Evolutionary conservation across 1,140 invertebrate species (phyloP), one percentile per base, ranked within the genome.

Genomic region (Macrobrachium rosenbergii): DNA sequence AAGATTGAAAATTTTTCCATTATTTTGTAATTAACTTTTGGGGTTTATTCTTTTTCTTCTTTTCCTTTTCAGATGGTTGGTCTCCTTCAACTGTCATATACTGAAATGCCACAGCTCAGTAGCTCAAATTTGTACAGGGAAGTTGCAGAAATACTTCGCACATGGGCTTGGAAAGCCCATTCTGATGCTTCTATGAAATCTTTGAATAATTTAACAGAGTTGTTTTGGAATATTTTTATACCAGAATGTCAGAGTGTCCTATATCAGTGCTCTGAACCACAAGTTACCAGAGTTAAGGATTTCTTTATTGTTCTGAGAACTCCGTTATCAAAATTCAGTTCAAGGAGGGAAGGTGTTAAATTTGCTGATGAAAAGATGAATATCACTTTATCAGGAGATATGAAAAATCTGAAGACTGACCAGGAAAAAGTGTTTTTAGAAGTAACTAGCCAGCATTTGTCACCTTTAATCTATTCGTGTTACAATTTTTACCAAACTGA

Each of bases 41-140:
- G 60, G 17, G 64, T 90, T 37, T 28, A 60, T 14, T 60, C 12
- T 2, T 76, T n/a, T 11, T 60, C 21, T 17, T 21, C 11, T 14
- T 64, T 77, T 83, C 28, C 77, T 76, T 82, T 87, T 69, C 80
- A 90, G 90, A 63, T 84, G 81, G 89, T 90, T 75, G 89, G 76
- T 28, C 52, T 90, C 8, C 8, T 88, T 60, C 64, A 43, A 45
- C 28, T 62, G 8, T 76, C 86, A 58, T 82, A 83, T 37, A 82
- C 43, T 23, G 52, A 75, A 69, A 82, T 76, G 11, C 80, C 79
- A 37, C 72, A 75, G 17, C 59, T 88, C 10, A 28, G 45, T 58
- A 43, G 80, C 62, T 88, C 86, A 58, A 78, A 64, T 43, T 76
- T 88, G 19, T 82, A 88, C 80, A n/a, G 62, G 16, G 80, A 88